A percentile compares a stretch with the other conserved stretches of the same genome.
These are phyloP conservation scores for Cotesia glomerata DNA, from an alignment of 1,140 invertebrate species.

Conservation along the genomic window DNA sequence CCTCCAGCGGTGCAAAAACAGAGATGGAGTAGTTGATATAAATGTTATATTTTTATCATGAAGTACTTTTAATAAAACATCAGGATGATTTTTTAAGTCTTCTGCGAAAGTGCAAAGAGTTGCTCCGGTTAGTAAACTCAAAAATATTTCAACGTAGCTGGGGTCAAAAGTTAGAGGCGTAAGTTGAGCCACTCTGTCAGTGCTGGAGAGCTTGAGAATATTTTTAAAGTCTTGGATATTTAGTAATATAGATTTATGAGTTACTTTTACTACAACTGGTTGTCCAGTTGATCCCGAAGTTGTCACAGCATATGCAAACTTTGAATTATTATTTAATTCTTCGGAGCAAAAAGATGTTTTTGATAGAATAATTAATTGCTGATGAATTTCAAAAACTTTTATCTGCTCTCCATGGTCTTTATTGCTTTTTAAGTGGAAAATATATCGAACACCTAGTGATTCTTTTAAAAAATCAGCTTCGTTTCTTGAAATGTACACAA, in stretches of 20 bases:
- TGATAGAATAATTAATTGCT: neutral
- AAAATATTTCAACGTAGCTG: conserved; percentile 77
- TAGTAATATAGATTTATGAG: conserved; percentile 67
- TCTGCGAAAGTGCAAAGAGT: conserved; percentile 71
- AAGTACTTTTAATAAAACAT: conserved; percentile 60
- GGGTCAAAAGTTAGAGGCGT: conserved; percentile 85
- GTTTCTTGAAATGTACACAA: conserved; percentile 36
- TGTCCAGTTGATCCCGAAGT: conserved; percentile 74
- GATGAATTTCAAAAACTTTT: conserved; percentile 18
- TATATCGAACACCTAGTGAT: conserved; percentile 39
- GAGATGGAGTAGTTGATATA: conserved; percentile 79
- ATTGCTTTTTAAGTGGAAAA: conserved; percentile 35
- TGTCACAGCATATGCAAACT: conserved; percentile 66
- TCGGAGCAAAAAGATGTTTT: conserved; percentile 1
- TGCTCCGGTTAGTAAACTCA: conserved; percentile 69
- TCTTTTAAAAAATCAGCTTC: conserved; percentile 19
- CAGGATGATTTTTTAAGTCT: conserved; percentile 59
- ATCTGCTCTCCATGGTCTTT: conserved; percentile 27
- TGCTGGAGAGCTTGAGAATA: conserved; percentile 60
- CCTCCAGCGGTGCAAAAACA: conserved; percentile 68
- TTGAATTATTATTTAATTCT: neutral
- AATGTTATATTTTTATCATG: conserved; percentile 66
- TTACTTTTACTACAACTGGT: conserved; percentile 70
- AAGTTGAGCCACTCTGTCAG: conserved; percentile 74
- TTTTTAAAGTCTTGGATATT: conserved; percentile 70